Base-by-base conservation (phyloP, 2,888 invertebrate species). In the Caenorhabditis doughertyi region DNA sequence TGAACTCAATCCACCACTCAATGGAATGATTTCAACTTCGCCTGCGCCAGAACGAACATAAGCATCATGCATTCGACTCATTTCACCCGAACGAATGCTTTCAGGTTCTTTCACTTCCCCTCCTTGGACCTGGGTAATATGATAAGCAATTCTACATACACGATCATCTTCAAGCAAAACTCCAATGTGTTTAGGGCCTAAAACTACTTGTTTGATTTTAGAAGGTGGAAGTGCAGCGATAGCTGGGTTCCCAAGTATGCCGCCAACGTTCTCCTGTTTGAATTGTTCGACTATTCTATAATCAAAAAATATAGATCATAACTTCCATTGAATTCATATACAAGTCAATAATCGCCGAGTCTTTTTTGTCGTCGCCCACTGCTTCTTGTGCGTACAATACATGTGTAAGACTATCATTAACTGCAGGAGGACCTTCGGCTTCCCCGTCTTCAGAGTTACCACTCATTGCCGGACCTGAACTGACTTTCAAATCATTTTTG, bases 101-200 rank as follows among this genome's bases (percentile, higher is more conserved):
- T 73, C 72, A 9, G 80, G 27, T 23, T 80, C 67, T 49, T 73
- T 80, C 16, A 72, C 39, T 55, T 67, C 68, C 39, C 70, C 60
- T 23, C 25, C 67, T 60, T 73, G 32, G 58, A 53, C 42, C 44
- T 71, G 60, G 16, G 21, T 11, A 42, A 76, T 11, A 25, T 72
- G 39, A 49, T 55, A 81, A 5, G 67, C 44, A 9, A 81, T 62
- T 5, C 81, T 35, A 32, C 71, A 62, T 0, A 81, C 81, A 51
- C 18, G 60, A 16, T 51, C 44, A 39, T 88, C 89, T 39, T 85
- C 72, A 1, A 89, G 68, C 58, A 89, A 58, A 21, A 89, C 76
- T 16, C 85, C 89, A 25, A 89, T 58, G 42, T 88, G 83, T 18
- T 73, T 83, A 5, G 88, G 85, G 2, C 89, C 89, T n/a, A 89